Base-by-base conservation (phyloP, 2,888 invertebrate species). In the Acanthopleura granulata region DNA sequence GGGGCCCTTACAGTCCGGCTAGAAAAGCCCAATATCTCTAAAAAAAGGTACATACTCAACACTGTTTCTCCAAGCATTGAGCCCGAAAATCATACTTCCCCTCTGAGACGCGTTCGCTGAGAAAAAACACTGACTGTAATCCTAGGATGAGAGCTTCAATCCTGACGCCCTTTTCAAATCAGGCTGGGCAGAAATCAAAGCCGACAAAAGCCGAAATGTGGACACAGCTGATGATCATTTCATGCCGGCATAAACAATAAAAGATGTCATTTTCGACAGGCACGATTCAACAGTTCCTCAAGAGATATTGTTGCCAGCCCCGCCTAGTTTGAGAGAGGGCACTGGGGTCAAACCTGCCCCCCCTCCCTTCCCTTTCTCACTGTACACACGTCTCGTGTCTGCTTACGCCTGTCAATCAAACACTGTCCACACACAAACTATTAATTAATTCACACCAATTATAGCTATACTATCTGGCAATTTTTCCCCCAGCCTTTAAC, bases 221-320 rank as follows among this genome's bases (percentile, higher is more conserved):
- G 40, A 57, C 57, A 22, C 57, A 57, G 57, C 57, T 57, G 57
- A 57, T 57, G 57, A n/a, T 57, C 57, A 57, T 57, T 57, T 57
- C 57, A 57, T 57, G 57, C 57, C 22, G 57, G 22, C 22, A n/a
- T 22, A 57, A 22, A 57, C 57, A 57, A 57, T 57, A 57, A 57
- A 57, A 57, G 57, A 18, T 57, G 57, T 57, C 57, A 57, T n/a
- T 57, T 57, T 57, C 57, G n/a, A 18, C n/a, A 22, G 18, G 57
- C 1, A 12, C n/a, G 22, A 18, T 57, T 57, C 18, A 57, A 22
- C 22, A 57, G 57, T 57, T 18, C 22, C n/a, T n/a, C n/a, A 22
- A n/a, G 57, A 6, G 18, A n/a, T 57, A n/a, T 18, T 57, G 12
- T 57, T 57, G 57, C 18, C 57, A 22, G 57, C 57, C 57, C 57